phyloP scores from a whole-genome alignment of 2,888 invertebrate genomes.

The Steromphala cineraria region DNA sequence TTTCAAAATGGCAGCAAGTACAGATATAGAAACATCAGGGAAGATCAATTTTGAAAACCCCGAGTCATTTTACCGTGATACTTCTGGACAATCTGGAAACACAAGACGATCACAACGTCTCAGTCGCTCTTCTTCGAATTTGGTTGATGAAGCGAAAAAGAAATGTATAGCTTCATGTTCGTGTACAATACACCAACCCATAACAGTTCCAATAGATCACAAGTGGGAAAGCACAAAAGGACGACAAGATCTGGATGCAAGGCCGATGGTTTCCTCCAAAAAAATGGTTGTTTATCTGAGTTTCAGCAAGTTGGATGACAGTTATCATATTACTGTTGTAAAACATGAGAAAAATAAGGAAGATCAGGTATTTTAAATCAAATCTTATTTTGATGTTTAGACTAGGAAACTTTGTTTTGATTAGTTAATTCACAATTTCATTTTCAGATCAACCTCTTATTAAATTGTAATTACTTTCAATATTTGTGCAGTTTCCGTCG shows the following conservation, averaged over 20 bases:
- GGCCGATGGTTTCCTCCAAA: background rate
- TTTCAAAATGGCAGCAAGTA: too few species aligned
- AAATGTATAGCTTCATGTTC: background rate
- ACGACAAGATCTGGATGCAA: background rate
- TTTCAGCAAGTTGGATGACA: background rate
- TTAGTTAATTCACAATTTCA: too few species aligned
- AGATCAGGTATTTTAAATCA: too few species aligned
- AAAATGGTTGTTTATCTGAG: background rate
- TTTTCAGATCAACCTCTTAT: too few species aligned
- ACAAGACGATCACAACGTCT: background rate
- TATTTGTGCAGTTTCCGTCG: too few species aligned
- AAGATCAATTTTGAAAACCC: too few species aligned
- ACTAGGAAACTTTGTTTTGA: too few species aligned
- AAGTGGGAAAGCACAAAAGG: background rate
- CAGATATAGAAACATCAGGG: too few species aligned
- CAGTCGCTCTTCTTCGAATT: background rate
- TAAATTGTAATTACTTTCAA: too few species aligned
- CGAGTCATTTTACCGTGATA: too few species aligned
- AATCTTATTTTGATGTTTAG: too few species aligned
- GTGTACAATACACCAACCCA: background rate
- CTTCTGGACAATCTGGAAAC: too few species aligned
- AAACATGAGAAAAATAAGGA: background rate
- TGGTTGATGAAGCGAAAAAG: background rate
- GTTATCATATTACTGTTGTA: background rate
- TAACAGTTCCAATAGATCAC: background rate